These are phyloP conservation scores for Chaetops frenatus DNA, from an alignment of 2,113 vertebrate genomes.

Conservation along the genomic window DNA sequence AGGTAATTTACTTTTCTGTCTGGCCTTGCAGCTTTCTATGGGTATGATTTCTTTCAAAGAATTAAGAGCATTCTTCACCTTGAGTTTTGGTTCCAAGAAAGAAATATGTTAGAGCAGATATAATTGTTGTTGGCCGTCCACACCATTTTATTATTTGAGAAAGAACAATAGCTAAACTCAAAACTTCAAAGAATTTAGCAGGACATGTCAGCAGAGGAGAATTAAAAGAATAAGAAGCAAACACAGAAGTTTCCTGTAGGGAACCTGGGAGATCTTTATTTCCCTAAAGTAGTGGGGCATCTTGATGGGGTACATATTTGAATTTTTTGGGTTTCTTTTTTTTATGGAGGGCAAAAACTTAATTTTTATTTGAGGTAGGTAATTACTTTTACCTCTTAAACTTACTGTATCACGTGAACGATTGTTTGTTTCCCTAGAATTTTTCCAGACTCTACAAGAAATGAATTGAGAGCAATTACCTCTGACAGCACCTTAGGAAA, in stretches of 20 bases:
- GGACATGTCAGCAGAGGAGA: background rate
- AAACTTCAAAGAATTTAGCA: background rate
- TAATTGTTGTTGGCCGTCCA: background rate
- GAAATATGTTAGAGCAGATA: background rate
- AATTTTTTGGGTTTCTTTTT: background rate
- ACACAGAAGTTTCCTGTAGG: background rate
- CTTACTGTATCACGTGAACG: background rate
- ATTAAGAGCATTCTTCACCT: background rate
- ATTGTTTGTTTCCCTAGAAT: background rate
- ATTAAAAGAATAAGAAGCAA: no score
- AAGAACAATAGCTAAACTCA: background rate
- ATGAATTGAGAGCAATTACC: background rate
- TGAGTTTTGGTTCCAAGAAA: background rate
- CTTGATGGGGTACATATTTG: background rate
- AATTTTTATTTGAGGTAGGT: background rate
- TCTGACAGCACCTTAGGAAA: background rate
- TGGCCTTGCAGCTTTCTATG: background rate
- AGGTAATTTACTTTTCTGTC: constrained; percentile 73
- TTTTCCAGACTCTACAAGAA: background rate
- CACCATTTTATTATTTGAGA: background rate
- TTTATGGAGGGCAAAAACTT: background rate
- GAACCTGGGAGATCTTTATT: background rate
- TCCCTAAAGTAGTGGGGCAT: background rate
- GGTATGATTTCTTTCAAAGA: background rate
- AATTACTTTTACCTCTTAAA: background rate